A percentile compares a stretch with the other conserved stretches of the same genome.
phyloP scores from a whole-genome alignment of 1,140 invertebrate species.

The Bathynomus jamesi region DNA sequence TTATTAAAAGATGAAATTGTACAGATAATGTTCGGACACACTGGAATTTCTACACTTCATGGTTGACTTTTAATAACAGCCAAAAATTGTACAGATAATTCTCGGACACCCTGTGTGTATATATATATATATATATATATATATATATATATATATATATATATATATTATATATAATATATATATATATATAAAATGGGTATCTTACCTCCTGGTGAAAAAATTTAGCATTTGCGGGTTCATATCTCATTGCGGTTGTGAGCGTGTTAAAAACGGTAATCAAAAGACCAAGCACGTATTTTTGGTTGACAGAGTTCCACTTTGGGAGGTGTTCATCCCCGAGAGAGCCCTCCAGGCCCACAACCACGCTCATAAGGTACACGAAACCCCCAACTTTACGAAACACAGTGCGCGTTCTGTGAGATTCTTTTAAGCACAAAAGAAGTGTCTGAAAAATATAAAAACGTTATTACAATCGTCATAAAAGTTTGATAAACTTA shows the following conservation, averaged over 20 bases:
- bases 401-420: conserved; percentile 91
- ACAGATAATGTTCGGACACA: too few species aligned
- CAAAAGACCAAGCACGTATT: not conserved
- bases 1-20: too few species aligned
- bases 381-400: conserved; percentile 96
- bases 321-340: conserved; percentile 43
- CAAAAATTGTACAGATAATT: too few species aligned
- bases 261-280: conserved; percentile 79
- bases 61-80: too few species aligned
- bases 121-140: not conserved
- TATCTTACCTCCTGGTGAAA: conserved; percentile 79
- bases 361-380: conserved; percentile 90
- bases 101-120: too few species aligned
- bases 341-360: conserved; percentile 81
- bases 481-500: not conserved
- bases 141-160: not conserved
- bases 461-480: conserved; percentile 3
- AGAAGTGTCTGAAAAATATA: conserved; percentile 58
- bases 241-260: conserved; percentile 94
- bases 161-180: not conserved
- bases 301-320: conserved; percentile 41
- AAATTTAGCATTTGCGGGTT: conserved; percentile 97
- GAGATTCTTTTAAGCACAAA: conserved; percentile 82
- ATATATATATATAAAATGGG: not conserved
- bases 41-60: too few species aligned